Evolutionary conservation across 2,113 vertebrate species (phyloP).

Genomic region (Crotophaga sulcirostris): DNA sequence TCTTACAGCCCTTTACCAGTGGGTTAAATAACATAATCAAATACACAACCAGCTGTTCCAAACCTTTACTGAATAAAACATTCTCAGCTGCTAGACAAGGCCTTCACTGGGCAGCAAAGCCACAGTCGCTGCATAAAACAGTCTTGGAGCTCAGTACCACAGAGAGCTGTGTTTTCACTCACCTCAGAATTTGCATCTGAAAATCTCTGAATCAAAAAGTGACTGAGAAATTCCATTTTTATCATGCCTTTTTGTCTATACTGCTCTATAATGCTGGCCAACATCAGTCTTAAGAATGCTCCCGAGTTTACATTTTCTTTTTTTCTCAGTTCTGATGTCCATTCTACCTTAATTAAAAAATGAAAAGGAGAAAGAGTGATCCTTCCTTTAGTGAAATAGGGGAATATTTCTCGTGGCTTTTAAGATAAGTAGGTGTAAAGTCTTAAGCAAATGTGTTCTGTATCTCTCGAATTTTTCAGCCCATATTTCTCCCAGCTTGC

Average conservation of each 20-base stretch:
- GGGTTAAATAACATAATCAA: background rate
- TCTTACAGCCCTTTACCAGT: fast-evolving
- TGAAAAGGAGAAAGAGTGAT: background rate
- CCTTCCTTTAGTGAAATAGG: background rate
- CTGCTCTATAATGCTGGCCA: background rate
- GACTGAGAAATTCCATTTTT: background rate
- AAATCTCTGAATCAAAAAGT: background rate
- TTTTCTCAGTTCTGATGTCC: background rate
- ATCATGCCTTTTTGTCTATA: background rate
- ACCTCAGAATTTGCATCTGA: background rate
- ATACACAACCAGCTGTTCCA: fast-evolving
- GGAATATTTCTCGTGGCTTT: background rate
- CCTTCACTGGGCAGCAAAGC: background rate
- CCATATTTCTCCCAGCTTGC: background rate
- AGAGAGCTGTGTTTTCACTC: fast-evolving
- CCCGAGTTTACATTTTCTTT: fast-evolving
- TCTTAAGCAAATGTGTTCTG: background rate
- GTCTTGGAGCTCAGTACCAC: background rate
- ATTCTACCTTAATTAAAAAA: background rate
- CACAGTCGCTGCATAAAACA: fast-evolving
- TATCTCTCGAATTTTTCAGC: background rate
- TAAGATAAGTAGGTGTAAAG: background rate
- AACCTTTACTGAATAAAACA: background rate
- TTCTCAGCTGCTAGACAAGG: background rate
- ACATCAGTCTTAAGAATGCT: background rate